Evolutionary conservation across 2,797 vertebrate species (phyloP), one percentile per base, ranked within the genome.

Genomic region (Sardinella longiceps): DNA sequence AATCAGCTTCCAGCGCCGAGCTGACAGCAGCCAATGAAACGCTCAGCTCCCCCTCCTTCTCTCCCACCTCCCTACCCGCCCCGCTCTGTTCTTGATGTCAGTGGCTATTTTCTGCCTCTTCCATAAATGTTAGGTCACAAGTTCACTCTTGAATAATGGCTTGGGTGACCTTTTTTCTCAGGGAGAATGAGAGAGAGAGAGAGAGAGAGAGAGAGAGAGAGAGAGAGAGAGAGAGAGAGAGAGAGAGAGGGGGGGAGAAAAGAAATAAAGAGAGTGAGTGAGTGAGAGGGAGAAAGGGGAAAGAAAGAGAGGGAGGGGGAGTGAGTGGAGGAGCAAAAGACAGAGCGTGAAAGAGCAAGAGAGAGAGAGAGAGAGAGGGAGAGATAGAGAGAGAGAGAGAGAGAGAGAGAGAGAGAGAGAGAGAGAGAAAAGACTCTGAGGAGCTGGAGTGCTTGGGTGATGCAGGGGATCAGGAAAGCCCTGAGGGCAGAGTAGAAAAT

Each of bases 61-160:
- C 9, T 14, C 14, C 48, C 48, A 15, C 48, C 12, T 43, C 48
- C 12, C 48, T 11, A 6, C 60, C 23, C 1, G 66, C 88, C 87
- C 39, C 89, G 92, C 90, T 90, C 89, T 66, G 89, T 80, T 91
- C 90, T 80, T 90, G 87, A 82, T 89, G 89, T 87, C 89, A 87
- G 87, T 86, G 53, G 90, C 86, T 92, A 91, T 94, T 93, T 93
- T 94, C 84, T 87, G 88, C 91, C 89, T 92, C 89, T 90, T 91
- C 91, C 89, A 90, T 93, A 95, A 95, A 95, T 93, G 94, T 93
- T 94, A 93, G 94, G 94, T 94, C 92, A 86, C 93, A 93, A 94
- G 94, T 94, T 95, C 93, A 91, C 89, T 91, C 89, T 92, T 92
- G 93, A 94, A 94, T 95, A 94, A 95, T 95, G 92, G 94, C 91